Evolutionary conservation across 2,888 invertebrate genomes (phyloP).

Genomic region (Uropetala carovei): DNA sequence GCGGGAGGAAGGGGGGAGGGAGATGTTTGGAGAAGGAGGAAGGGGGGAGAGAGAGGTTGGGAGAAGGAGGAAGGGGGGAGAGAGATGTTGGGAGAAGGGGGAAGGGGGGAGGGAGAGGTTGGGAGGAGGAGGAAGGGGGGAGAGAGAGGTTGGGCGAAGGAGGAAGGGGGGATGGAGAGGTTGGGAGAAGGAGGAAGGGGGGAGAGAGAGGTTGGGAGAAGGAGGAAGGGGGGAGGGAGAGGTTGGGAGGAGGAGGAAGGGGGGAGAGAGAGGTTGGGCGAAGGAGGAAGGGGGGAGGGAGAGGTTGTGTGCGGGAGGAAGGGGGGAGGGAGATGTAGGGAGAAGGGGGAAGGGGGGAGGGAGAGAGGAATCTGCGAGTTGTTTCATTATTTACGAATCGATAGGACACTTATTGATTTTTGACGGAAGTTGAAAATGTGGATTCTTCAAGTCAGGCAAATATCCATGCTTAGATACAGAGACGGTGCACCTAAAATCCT

Average conservation of each 20-base stretch:
- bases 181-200: background rate
- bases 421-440: background rate
- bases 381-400: conserved; percentile 18
- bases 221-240: background rate
- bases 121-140: background rate
- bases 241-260: background rate
- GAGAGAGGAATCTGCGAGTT: background rate
- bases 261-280: background rate
- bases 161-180: background rate
- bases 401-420: background rate
- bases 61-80: background rate
- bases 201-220: background rate
- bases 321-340: background rate
- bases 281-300: background rate
- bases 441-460: background rate
- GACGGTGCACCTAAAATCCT: background rate
- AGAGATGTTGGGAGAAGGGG: background rate
- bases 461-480: background rate
- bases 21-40: background rate
- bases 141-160: no score
- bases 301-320: background rate
- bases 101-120: background rate
- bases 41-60: background rate
- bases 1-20: no score
- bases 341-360: background rate